phyloP scores from a whole-genome alignment of 2,113 vertebrate species.

The Galbula dea region DNA sequence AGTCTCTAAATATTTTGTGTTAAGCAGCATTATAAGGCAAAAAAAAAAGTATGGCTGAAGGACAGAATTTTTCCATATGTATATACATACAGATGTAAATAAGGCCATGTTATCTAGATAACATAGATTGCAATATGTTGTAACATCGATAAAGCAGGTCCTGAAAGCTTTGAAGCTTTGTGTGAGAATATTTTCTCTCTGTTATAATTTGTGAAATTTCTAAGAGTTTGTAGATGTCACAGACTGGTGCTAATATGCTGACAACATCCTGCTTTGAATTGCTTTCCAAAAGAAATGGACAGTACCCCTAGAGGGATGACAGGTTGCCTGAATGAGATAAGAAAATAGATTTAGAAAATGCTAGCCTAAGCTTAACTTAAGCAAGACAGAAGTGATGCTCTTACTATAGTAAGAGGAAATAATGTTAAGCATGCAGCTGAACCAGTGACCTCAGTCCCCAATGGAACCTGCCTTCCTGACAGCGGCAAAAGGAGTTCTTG shows the following conservation, averaged over 20 bases:
- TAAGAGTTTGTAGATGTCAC: background rate
- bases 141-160: background rate
- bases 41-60: background rate
- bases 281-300: slow-evolving; percentile 17
- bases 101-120: background rate
- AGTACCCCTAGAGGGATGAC: slow-evolving; percentile 46
- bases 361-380: slow-evolving; percentile 35
- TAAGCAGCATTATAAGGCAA: background rate
- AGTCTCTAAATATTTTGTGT: background rate
- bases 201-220: background rate
- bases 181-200: background rate
- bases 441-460: background rate
- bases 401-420: background rate
- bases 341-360: slow-evolving; percentile 58
- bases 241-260: slow-evolving; percentile 25
- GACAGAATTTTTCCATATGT: background rate
- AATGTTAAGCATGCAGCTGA: background rate
- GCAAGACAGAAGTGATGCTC: background rate
- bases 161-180: background rate
- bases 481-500: background rate
- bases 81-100: background rate
- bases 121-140: background rate
- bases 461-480: background rate
- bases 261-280: slow-evolving; percentile 39
- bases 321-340: slow-evolving; percentile 63